phyloP scores from a whole-genome alignment of 2,113 vertebrate species.

The Leucosticte australis region DNA sequence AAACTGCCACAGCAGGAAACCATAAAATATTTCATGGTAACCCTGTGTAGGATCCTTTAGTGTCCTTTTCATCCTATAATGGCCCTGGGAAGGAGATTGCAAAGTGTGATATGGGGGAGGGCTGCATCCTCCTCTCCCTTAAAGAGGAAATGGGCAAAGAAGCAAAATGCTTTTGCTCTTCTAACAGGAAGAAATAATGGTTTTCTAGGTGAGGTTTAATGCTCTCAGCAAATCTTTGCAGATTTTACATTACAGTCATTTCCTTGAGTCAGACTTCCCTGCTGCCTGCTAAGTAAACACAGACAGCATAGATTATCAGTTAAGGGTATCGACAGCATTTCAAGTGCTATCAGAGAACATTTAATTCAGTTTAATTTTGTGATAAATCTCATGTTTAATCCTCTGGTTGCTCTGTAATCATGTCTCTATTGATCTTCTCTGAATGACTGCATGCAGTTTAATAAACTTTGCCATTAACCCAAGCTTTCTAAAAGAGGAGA shows the following conservation, averaged over 20 bases:
- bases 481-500: slow-evolving; percentile 64
- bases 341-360: slow-evolving; percentile 76
- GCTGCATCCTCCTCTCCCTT: neutral
- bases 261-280: slow-evolving; percentile 42
- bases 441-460: slow-evolving; percentile 77
- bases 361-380: slow-evolving; percentile 82
- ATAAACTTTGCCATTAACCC: slow-evolving; percentile 77
- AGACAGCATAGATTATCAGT: slow-evolving; percentile 75
- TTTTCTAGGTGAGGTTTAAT: slow-evolving; percentile 15
- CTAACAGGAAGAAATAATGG: slow-evolving; percentile 7
- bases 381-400: slow-evolving; percentile 80
- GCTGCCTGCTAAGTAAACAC: slow-evolving; percentile 68
- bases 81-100: neutral
- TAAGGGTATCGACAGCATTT: slow-evolving; percentile 77
- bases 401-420: slow-evolving; percentile 78
- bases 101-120: neutral
- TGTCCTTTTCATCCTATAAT: neutral
- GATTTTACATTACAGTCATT: slow-evolving; percentile 53
- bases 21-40: neutral
- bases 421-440: slow-evolving; percentile 79
- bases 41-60: neutral
- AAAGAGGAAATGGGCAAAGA: neutral
- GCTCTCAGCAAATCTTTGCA: slow-evolving; percentile 43
- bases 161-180: neutral
- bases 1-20: neutral